These are phyloP conservation scores for Scortum barcoo DNA, from an alignment of 2,113 vertebrate genomes.

Conservation along the genomic window DNA sequence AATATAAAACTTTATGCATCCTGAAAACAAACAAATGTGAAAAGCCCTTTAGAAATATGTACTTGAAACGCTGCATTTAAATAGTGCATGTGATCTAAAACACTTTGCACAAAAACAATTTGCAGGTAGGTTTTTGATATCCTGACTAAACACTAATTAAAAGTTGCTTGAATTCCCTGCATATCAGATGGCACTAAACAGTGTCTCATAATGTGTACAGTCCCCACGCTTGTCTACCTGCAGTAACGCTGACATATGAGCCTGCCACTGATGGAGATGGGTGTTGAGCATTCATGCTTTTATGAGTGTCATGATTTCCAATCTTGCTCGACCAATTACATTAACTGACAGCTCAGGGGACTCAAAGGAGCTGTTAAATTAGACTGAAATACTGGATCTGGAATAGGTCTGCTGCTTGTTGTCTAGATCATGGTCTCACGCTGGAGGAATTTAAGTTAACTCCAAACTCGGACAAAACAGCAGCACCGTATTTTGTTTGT, in stretches of 20 bases:
- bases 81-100: background rate
- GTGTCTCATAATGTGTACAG: slow-evolving; percentile 31
- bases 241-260: slow-evolving; percentile 57
- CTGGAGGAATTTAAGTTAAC: background rate
- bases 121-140: background rate
- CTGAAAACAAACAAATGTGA: background rate
- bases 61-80: background rate
- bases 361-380: slow-evolving; percentile 59
- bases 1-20: background rate
- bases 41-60: background rate
- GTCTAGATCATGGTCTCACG: background rate
- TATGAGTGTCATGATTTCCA: slow-evolving; percentile 69
- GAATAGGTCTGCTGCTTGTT: slow-evolving; percentile 19
- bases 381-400: slow-evolving; percentile 34
- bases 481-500: background rate
- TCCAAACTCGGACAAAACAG: background rate
- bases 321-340: slow-evolving; percentile 65
- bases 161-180: slow-evolving; percentile 17
- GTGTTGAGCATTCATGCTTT: slow-evolving; percentile 52
- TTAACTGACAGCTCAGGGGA: slow-evolving; percentile 70
- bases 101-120: too few relatives aligned
- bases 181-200: slow-evolving; percentile 36
- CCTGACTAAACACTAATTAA: slow-evolving; percentile 43
- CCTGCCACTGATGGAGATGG: slow-evolving; percentile 52
- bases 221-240: slow-evolving; percentile 45